Evolutionary conservation across 2,888 invertebrate genomes (phyloP).

Genomic region (Agriopis leucophaearia): DNA sequence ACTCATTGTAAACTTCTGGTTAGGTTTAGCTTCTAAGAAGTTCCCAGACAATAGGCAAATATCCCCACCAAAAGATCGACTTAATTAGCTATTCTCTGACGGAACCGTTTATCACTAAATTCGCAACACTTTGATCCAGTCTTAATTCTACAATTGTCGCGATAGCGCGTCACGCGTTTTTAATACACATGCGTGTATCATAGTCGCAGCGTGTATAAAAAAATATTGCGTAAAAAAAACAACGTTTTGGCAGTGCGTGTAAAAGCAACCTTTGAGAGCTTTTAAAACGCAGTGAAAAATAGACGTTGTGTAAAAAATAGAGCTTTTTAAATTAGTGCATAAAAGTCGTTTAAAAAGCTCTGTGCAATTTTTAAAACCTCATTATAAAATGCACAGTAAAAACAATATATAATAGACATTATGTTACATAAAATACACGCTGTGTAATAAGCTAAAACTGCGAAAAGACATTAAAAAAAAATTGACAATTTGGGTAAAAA

Average conservation of each 20-base stretch:
- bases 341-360: not conserved
- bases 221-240: not conserved
- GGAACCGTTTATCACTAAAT: conserved; percentile 11
- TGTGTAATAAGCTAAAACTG: no score
- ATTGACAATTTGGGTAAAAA: no score
- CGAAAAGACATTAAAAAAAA: no score
- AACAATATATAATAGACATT: no score
- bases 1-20: not conserved
- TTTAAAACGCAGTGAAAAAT: not conserved
- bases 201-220: not conserved
- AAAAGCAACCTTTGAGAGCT: not conserved
- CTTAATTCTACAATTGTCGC: conserved; percentile 4
- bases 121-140: conserved; percentile 18
- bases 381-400: no score
- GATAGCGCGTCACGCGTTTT: conserved; percentile 1
- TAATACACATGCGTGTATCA: not conserved
- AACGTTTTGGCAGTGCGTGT: not conserved
- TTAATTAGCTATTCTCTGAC: conserved; percentile 10
- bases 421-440: no score
- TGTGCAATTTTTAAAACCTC: no score
- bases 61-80: not conserved
- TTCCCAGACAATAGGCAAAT: not conserved
- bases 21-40: not conserved
- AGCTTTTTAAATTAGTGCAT: not conserved
- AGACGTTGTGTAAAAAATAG: not conserved